Base-by-base conservation (phyloP, 2,113 vertebrate species). In the Halcyon senegalensis region DNA sequence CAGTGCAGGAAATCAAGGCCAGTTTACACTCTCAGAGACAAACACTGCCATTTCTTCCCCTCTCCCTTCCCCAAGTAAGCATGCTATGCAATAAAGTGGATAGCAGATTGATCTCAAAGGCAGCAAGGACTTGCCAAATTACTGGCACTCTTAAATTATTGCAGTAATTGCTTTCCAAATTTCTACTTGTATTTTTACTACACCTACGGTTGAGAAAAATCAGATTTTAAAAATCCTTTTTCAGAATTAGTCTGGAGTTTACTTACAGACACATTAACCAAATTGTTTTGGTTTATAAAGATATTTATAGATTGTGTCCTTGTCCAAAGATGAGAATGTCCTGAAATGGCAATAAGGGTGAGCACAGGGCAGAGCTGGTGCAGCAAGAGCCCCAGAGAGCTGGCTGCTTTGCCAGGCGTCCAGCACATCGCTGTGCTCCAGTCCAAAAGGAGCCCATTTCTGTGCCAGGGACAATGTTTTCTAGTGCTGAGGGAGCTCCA, bases 401-500 rank as follows among this genome's bases (percentile, higher is more conserved):
- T 53, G 3, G 1, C 16, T 66, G 70, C 80, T 85, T 68, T 67
- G 89, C 62, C 3, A 27, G 89, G 89, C 16, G 28, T 25, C 94
- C 94, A 78, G 86, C 70, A n/a, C 72, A 73, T 76, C 15, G 46
- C 91, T 72, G 14, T 5, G 53, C 67, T 80, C 78, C 70, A n/a
- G 16, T 11, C 73, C 74, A 35, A 27, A 4, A n/a, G 63, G 89
- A 97, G 74, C 83, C 75, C 21, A 27, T 72, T 90, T 95, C 77
- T 1, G 2, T 96, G 97, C 95, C 94, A 91, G 87, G 80, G 60
- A 97, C 92, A 94, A 96, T 69, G 87, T 63, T 89, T 80, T 9
- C 19, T 86, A 91, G 87, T 76, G 28, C 63, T 63, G 66, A 76
- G 87, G 80, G 87, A 82, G 27, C 48, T 92, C 96, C 44, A 4